These are phyloP conservation scores for Equus quagga DNA, from an alignment of 2,113 vertebrate genomes.

Conservation along the genomic window DNA sequence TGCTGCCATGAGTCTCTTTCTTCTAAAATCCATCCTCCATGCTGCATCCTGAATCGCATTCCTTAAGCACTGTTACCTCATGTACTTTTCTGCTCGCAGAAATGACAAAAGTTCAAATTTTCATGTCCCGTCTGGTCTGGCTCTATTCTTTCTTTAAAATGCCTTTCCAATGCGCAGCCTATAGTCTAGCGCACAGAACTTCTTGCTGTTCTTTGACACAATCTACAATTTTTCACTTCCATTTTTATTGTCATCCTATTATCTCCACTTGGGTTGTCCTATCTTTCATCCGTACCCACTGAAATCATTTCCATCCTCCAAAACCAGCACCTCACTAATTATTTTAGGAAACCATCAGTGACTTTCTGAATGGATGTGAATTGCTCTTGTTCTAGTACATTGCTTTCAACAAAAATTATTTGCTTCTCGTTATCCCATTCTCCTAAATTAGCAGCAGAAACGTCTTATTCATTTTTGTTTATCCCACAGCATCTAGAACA, in stretches of 20 bases:
- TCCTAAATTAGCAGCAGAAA: not conserved
- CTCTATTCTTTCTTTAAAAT: not conserved
- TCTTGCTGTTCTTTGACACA: not conserved
- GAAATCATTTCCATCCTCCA: not conserved
- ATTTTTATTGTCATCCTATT: not conserved
- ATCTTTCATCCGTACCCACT: not conserved
- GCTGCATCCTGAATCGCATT: not conserved
- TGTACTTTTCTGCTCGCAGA: not conserved
- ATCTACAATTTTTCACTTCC: not conserved
- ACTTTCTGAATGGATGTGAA: not conserved
- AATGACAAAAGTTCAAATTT: constrained; percentile 26
- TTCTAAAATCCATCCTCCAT: not conserved
- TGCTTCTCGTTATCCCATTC: not conserved
- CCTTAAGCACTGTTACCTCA: not conserved
- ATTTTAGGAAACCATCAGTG: not conserved
- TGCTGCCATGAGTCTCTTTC: not conserved
- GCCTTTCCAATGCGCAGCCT: not conserved
- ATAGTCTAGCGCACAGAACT: not conserved
- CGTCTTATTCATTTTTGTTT: constrained; percentile 40
- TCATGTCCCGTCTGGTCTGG: not conserved
- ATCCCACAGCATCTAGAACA: not conserved
- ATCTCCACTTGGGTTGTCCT: not conserved
- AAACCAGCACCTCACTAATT: not conserved
- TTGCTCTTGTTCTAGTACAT: not conserved
- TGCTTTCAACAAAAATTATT: not conserved